These are phyloP conservation scores for Andricus quercusramuli DNA, from an alignment of 2,888 invertebrate genomes.

Conservation along the genomic window DNA sequence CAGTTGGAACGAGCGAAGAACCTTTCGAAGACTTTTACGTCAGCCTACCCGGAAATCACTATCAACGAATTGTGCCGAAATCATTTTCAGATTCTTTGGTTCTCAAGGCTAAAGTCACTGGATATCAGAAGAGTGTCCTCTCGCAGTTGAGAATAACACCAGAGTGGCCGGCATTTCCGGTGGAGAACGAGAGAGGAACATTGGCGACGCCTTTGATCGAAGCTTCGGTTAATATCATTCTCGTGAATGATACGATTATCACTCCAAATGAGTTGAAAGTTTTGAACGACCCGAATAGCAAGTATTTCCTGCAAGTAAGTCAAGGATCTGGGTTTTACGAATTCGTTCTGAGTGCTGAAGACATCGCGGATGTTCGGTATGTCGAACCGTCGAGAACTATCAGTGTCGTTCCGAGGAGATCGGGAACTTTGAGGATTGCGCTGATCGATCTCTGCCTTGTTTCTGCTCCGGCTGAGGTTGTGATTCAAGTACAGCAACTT, in stretches of 20 bases:
- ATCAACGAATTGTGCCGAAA: constrained; percentile 77
- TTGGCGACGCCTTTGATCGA: constrained; percentile 75
- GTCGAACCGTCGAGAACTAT: constrained; percentile 79
- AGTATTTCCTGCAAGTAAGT: constrained; percentile 80
- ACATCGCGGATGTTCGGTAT: constrained; percentile 82
- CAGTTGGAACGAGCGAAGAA: constrained; percentile 68
- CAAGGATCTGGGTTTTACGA: constrained; percentile 86
- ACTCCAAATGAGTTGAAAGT: constrained; percentile 80
- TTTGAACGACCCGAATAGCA: constrained; percentile 84
- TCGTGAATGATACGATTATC: constrained; percentile 83
- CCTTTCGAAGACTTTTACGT: constrained; percentile 68
- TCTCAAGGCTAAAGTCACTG: constrained; percentile 78
- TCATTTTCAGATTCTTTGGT: constrained; percentile 78
- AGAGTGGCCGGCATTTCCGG: constrained; percentile 79
- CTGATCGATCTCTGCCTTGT: constrained; percentile 83
- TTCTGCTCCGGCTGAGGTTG: constrained; percentile 79
- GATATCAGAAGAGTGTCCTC: constrained; percentile 76
- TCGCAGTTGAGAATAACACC: constrained; percentile 73
- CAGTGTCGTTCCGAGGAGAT: constrained; percentile 80
- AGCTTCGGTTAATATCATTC: constrained; percentile 79
- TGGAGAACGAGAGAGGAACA: constrained; percentile 74
- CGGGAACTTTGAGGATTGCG: constrained; percentile 80
- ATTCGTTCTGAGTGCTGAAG: constrained; percentile 79
- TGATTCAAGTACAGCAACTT: constrained; percentile 78
- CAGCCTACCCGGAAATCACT: constrained; percentile 70